Conservation (phyloP, 2,888 invertebrate genomes). For the Drosophila koepferae region DNA sequence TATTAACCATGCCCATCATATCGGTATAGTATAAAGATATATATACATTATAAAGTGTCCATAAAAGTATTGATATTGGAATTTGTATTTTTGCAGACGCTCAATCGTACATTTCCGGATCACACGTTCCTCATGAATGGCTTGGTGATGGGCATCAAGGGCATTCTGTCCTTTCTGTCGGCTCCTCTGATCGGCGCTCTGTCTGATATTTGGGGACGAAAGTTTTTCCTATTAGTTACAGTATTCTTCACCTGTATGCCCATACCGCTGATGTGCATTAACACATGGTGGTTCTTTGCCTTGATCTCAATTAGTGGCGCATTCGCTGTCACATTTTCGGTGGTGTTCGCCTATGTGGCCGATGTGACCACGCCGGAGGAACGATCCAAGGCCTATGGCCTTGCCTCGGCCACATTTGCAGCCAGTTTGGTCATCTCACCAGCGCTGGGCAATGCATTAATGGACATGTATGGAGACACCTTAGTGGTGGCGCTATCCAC, state of each 20-base stretch:
- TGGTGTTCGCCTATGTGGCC: slow-evolving; percentile 99
- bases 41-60: background rate
- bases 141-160: slow-evolving; percentile 99
- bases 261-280: slow-evolving; percentile 99
- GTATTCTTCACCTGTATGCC: slow-evolving; percentile 99
- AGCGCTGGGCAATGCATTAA: slow-evolving; percentile 95
- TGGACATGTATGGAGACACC: slow-evolving; percentile 93
- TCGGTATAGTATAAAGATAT: slow-evolving; percentile 75
- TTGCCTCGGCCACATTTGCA: slow-evolving; percentile 99
- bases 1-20: slow-evolving; percentile 99
- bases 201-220: slow-evolving; percentile 99
- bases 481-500: slow-evolving; percentile 98
- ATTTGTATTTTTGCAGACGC: slow-evolving; percentile 86
- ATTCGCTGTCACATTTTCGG: slow-evolving; percentile 99
- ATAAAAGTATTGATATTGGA: background rate
- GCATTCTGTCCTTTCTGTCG: slow-evolving; percentile 97
- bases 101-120: slow-evolving; percentile 99
- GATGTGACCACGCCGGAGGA: slow-evolving; percentile 99
- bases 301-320: slow-evolving; percentile 99
- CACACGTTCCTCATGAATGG: slow-evolving; percentile 99
- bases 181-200: slow-evolving; percentile 98
- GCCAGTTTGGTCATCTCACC: slow-evolving; percentile 99
- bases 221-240: slow-evolving; percentile 98
- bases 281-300: slow-evolving; percentile 99
- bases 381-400: slow-evolving; percentile 96